Conservation (phyloP, 1,140 invertebrate species). For the Drosophila persimilis region DNA sequence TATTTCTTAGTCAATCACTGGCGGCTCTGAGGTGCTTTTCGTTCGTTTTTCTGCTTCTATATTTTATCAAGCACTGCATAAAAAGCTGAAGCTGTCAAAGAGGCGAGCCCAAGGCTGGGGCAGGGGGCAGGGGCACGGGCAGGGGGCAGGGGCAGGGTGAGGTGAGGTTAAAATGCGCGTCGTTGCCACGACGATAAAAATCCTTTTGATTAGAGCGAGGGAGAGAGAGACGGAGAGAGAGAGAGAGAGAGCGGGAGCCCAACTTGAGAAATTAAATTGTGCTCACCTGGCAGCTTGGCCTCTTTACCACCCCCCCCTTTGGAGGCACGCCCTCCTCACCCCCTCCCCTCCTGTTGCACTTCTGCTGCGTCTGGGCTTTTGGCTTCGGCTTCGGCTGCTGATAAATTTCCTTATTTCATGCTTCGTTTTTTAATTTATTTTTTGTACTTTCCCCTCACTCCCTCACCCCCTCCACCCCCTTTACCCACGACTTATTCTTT, state of each 20-base stretch:
- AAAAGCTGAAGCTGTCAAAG: conserved; percentile 55
- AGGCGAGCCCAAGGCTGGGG: neutral
- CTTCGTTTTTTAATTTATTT: conserved; percentile 77
- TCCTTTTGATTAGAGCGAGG: conserved; percentile 73
- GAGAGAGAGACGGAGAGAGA: neutral
- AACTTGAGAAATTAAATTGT: conserved; percentile 81
- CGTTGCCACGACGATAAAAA: conserved; percentile 71
- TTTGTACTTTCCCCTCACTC: conserved; percentile 5
- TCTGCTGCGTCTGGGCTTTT: conserved; percentile 60
- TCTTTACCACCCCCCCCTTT: neutral
- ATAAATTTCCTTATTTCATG: conserved; percentile 81
- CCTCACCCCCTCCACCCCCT: conserved; percentile 33
- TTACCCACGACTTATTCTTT: conserved; percentile 21
- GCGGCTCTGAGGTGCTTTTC: conserved; percentile 20
- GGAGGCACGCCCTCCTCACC: neutral
- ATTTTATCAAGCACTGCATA: conserved; percentile 48
- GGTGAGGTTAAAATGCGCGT: conserved; percentile 37
- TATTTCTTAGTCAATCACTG: conserved; percentile 48
- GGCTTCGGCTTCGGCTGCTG: conserved; percentile 43
- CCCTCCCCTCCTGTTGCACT: conserved; percentile 45
- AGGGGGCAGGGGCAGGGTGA: neutral
- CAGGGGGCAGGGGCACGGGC: neutral
- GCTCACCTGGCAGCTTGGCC: conserved; percentile 69
- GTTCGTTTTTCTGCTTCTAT: conserved; percentile 5
- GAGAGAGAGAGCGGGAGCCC: neutral